These are phyloP conservation scores for Prorops nasuta DNA, from an alignment of 1,140 invertebrate species.

Conservation along the genomic window DNA sequence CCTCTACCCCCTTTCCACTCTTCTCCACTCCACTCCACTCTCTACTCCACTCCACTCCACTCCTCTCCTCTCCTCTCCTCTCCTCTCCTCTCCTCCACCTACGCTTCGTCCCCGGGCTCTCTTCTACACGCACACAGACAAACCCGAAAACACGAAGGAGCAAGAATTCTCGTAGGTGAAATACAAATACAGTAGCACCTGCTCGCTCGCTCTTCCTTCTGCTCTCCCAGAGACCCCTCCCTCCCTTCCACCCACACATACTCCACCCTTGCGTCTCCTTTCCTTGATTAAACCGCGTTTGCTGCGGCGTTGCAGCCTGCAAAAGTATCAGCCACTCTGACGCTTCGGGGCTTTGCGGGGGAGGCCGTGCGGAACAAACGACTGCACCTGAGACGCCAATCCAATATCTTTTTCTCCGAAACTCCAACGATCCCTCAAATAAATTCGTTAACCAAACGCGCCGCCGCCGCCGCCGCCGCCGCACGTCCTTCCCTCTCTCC, in stretches of 20 bases:
- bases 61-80: slow-evolving; percentile 17
- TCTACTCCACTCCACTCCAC: slow-evolving; percentile 10
- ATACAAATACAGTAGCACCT: too few relatives aligned
- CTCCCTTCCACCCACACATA: slow-evolving; percentile 10
- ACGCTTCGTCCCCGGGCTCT: slow-evolving; percentile 1
- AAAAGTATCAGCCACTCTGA: slow-evolving; percentile 34
- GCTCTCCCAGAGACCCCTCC: slow-evolving; percentile 3
- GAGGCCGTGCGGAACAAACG: too few relatives aligned
- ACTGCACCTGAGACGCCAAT: too few relatives aligned
- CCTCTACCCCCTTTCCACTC: slow-evolving; percentile 24
- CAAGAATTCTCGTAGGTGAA: too few relatives aligned
- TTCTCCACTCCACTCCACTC: slow-evolving; percentile 15
- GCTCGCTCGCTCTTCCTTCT: neutral
- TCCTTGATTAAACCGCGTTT: slow-evolving; percentile 44
- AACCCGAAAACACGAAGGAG: too few relatives aligned
- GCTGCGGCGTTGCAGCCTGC: slow-evolving; percentile 21
- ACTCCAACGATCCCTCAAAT: too few relatives aligned
- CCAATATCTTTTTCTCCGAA: too few relatives aligned
- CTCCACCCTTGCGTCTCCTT: slow-evolving; percentile 31
- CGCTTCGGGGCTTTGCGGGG: neutral
- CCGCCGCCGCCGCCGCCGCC: slow-evolving; percentile 12
- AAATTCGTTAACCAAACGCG: too few relatives aligned
- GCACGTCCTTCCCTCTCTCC: slow-evolving; percentile 3
- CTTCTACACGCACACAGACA: too few relatives aligned
- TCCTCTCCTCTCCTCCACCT: slow-evolving; percentile 4